phyloP scores from a whole-genome alignment of 2,888 invertebrate genomes.

The Euclidia mi region DNA sequence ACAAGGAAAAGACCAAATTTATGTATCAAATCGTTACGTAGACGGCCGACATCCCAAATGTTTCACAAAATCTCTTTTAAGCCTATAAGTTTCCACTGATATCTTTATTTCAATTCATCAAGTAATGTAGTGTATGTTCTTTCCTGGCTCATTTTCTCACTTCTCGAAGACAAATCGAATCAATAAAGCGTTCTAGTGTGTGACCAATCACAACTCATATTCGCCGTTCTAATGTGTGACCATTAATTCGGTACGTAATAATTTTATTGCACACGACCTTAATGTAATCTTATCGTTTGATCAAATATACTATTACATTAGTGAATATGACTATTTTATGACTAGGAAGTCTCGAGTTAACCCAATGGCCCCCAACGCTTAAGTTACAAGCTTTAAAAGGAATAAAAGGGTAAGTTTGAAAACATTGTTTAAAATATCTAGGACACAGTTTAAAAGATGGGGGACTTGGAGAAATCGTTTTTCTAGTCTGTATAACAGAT shows the following conservation, averaged over 20 bases:
- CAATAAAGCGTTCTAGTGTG: constrained; percentile 26
- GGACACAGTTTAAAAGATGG: no score
- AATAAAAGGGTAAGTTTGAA: no score
- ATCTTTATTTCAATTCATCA: constrained; percentile 1
- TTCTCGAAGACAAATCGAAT: constrained; percentile 37
- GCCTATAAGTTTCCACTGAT: no score
- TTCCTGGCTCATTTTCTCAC: not conserved
- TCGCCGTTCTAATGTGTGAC: constrained; percentile 16
- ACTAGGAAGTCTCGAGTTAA: constrained; percentile 28
- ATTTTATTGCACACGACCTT: constrained; percentile 33
- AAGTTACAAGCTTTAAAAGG: no score
- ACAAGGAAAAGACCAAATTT: no score
- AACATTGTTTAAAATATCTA: no score
- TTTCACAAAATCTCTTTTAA: no score
- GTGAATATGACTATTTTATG: constrained; percentile 33
- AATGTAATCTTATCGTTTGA: constrained; percentile 34
- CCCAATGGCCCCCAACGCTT: no score
- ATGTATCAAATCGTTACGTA: no score
- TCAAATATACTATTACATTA: constrained; percentile 32
- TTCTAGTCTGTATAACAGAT: no score
- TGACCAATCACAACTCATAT: constrained; percentile 35
- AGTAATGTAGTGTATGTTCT: constrained; percentile 5
- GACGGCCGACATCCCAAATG: no score
- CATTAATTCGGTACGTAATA: constrained; percentile 21
- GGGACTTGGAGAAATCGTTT: no score